Conservation (phyloP, 2,888 invertebrate species). For the Andricus quercusramuli region DNA sequence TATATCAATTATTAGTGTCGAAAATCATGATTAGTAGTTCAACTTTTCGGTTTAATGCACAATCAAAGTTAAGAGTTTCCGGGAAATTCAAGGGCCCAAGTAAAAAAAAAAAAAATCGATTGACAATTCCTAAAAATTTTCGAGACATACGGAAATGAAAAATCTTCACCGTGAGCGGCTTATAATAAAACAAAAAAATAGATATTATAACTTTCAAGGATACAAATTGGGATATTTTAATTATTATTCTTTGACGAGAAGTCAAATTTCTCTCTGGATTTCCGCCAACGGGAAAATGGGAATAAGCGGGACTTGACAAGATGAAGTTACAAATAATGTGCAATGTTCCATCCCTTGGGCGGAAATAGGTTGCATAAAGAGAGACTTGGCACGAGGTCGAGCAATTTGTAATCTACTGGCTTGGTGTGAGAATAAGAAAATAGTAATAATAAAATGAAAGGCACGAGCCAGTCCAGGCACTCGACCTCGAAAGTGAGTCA, state of each 20-base stretch:
- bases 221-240: background rate
- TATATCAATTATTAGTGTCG: too few species aligned
- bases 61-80: too few species aligned
- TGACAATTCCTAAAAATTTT: background rate
- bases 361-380: slow-evolving; percentile 34
- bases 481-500: slow-evolving; percentile 32
- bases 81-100: too few species aligned
- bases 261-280: slow-evolving; percentile 2
- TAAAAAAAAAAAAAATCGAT: background rate
- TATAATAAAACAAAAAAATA: too few species aligned
- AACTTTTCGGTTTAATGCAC: too few species aligned
- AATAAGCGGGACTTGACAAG: slow-evolving; percentile 27
- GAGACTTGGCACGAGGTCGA: slow-evolving; percentile 39
- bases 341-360: slow-evolving; percentile 37
- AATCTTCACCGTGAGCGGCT: too few species aligned
- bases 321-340: slow-evolving; percentile 28
- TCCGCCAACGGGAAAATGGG: slow-evolving; percentile 6
- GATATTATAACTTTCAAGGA: background rate
- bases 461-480: slow-evolving; percentile 23
- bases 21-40: too few species aligned
- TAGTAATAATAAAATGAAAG: slow-evolving; percentile 35
- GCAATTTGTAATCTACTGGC: slow-evolving; percentile 29
- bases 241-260: background rate
- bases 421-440: slow-evolving; percentile 27
- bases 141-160: too few species aligned